A percentile compares a stretch with the other conserved stretches of the same genome.
Conservation (phyloP, 2,113 vertebrate species). For the Sorex araneus region DNA sequence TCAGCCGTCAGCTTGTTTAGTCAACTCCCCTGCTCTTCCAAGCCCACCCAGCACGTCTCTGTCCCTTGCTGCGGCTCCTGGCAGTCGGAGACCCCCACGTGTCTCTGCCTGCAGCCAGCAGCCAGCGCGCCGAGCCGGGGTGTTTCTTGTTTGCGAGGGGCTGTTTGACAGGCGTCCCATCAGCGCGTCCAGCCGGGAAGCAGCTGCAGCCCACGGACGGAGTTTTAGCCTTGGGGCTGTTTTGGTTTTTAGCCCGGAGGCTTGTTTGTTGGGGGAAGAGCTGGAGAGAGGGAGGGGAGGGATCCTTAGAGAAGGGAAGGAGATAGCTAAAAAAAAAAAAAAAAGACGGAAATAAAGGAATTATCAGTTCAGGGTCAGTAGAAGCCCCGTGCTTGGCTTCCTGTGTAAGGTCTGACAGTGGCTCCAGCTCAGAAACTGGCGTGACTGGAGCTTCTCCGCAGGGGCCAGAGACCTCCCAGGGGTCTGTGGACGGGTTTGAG, state of each 20-base stretch:
- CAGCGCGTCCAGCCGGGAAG: background rate
- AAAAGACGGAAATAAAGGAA: conserved; percentile 67
- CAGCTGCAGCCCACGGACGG: background rate
- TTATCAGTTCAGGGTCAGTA: conserved; percentile 77
- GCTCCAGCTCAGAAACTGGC: conserved; percentile 4
- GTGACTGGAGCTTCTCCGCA: background rate
- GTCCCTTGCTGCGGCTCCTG: background rate
- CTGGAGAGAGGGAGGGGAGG: background rate
- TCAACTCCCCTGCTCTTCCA: background rate
- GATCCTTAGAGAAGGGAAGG: conserved; percentile 75
- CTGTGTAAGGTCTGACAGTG: conserved; percentile 48
- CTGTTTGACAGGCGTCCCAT: background rate
- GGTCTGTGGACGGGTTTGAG: background rate
- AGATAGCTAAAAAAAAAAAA: background rate
- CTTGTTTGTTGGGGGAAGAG: conserved; percentile 27
- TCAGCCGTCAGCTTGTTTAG: background rate
- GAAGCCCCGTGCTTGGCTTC: conserved; percentile 64
- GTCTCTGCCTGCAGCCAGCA: background rate
- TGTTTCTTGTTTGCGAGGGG: conserved; percentile 16
- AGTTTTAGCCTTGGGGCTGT: background rate
- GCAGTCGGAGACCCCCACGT: background rate
- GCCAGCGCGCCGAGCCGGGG: background rate
- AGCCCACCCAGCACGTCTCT: conserved; percentile 42
- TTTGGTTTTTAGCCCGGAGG: conserved; percentile 49
- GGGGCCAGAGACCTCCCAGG: background rate